Conservation (phyloP, 2,888 invertebrate species). For the Brachypterus glaber region DNA sequence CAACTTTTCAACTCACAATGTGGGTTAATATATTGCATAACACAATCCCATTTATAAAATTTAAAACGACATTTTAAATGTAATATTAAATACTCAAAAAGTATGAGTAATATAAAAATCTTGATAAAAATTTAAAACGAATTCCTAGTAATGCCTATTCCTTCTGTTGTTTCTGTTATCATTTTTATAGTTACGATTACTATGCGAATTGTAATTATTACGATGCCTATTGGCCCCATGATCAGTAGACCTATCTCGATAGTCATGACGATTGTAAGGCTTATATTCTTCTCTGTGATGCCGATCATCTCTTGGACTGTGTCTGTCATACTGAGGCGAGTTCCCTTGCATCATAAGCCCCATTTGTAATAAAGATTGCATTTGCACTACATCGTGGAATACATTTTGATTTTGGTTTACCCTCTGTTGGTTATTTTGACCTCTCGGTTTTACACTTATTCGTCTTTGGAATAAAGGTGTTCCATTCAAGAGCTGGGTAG, state of each 20-base stretch:
- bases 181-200: constrained; percentile 14
- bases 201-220: constrained; percentile 13
- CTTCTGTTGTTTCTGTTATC: constrained; percentile 12
- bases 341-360: constrained; percentile 10
- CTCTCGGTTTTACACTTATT: constrained; percentile 43
- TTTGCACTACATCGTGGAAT: no score
- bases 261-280: constrained; percentile 10
- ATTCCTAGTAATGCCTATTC: constrained; percentile 14
- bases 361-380: no score
- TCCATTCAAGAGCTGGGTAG: constrained; percentile 62
- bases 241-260: constrained; percentile 9
- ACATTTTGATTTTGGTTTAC: constrained; percentile 11
- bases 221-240: constrained; percentile 12
- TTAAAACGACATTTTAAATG: no score
- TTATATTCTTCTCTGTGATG: constrained; percentile 13
- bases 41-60: no score
- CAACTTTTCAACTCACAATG: no score
- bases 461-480: constrained; percentile 55
- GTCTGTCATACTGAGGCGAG: neutral
- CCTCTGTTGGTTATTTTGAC: constrained; percentile 13
- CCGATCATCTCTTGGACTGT: neutral
- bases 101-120: no score
- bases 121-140: no score
- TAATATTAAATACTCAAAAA: no score
- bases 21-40: no score